A percentile compares a stretch with the other conserved stretches of the same genome.
Conservation (phyloP, 2,888 invertebrate species). For the Xiphydria camelus region DNA sequence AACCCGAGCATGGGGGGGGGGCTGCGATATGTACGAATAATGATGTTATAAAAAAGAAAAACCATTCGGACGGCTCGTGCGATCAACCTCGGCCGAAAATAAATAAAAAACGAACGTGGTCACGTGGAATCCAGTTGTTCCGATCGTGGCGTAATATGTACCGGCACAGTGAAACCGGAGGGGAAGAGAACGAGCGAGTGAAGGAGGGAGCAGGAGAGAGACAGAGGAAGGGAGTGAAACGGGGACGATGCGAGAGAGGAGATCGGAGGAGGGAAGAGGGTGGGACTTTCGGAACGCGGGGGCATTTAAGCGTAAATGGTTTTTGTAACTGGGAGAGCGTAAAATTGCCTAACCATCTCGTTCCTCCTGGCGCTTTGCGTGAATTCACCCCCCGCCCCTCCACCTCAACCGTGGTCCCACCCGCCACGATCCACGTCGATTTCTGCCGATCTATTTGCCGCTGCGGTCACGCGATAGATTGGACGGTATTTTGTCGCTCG, state of each 20-base stretch:
- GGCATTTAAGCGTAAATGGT: slow-evolving; percentile 56
- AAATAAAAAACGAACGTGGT: no score
- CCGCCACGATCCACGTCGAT: slow-evolving; percentile 30
- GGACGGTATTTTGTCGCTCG: slow-evolving; percentile 51
- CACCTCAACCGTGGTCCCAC: background rate
- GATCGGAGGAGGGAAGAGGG: slow-evolving; percentile 9
- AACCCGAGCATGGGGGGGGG: no score
- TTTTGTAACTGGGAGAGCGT: slow-evolving; percentile 57
- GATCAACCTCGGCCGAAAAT: no score
- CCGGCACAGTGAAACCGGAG: no score
- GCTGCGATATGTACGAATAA: no score
- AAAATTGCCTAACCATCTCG: slow-evolving; percentile 56
- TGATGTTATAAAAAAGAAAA: no score
- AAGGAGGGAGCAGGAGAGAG: slow-evolving; percentile 9
- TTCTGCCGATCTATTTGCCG: slow-evolving; percentile 48
- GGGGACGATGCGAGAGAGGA: background rate
- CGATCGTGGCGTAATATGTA: no score
- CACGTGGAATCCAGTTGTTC: no score
- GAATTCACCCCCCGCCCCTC: slow-evolving; percentile 38
- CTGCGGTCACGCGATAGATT: slow-evolving; percentile 50
- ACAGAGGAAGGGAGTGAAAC: background rate
- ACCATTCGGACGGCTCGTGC: no score
- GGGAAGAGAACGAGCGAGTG: no score
- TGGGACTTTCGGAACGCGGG: slow-evolving; percentile 38
- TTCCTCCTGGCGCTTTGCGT: slow-evolving; percentile 37